A percentile compares a stretch with the other conserved stretches of the same genome.
Conservation (phyloP, 2,113 vertebrate genomes). For the Elephas maximus region DNA sequence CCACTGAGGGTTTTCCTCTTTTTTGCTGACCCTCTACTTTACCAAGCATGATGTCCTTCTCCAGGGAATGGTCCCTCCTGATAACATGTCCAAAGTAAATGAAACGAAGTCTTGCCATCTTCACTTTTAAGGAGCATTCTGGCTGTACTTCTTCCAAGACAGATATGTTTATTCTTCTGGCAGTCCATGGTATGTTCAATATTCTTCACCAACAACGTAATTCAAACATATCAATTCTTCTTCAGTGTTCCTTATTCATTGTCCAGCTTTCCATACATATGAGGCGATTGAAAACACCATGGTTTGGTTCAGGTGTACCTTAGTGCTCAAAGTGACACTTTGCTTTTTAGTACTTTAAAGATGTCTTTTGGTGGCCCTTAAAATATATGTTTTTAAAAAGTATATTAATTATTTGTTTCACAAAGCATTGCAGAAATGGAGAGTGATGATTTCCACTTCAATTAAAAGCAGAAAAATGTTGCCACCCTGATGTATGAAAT, state of each 20-base stretch:
- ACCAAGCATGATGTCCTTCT: neutral
- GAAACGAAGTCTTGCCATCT: neutral
- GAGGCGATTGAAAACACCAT: neutral
- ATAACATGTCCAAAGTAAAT: neutral
- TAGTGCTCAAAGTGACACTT: neutral
- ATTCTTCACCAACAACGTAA: neutral
- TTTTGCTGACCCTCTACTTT: neutral
- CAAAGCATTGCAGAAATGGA: neutral
- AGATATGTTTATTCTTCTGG: neutral
- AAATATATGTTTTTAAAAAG: neutral
- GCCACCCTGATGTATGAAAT: neutral
- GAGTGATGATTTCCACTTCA: neutral
- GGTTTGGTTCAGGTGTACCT: neutral
- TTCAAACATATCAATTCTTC: neutral
- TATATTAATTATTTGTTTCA: slow-evolving; percentile 9
- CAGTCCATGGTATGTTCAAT: neutral
- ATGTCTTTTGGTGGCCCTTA: neutral
- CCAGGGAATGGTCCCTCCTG: neutral
- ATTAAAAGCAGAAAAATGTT: neutral
- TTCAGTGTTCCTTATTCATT: neutral
- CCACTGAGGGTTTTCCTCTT: neutral
- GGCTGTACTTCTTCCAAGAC: neutral
- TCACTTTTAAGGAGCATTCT: neutral
- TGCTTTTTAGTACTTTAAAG: neutral
- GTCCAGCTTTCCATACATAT: neutral